Conservation (phyloP, 2,113 vertebrate genomes). For the Sphyrna mokarran region DNA sequence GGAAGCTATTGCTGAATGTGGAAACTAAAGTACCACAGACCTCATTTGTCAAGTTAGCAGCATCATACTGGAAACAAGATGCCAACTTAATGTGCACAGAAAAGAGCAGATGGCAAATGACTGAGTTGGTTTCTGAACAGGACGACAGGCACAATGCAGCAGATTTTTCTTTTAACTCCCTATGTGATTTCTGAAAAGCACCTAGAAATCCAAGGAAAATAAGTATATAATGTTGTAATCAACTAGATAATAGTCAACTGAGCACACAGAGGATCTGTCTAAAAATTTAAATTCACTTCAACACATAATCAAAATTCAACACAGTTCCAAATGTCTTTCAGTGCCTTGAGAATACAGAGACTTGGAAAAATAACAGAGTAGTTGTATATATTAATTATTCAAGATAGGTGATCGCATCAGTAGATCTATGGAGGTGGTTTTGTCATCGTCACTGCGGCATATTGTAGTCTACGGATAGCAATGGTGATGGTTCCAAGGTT, state of each 20-base stretch:
- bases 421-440: neutral
- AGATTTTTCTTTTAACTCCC: neutral
- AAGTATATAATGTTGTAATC: neutral
- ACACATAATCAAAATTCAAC: neutral
- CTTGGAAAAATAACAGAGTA: neutral
- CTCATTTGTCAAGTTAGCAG: neutral
- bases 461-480: too few species aligned
- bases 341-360: neutral
- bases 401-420: neutral
- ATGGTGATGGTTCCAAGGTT: too few species aligned
- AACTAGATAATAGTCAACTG: neutral
- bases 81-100: neutral
- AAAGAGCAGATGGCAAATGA: conserved; percentile 27
- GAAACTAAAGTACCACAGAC: neutral
- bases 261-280: neutral
- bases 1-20: conserved; percentile 23
- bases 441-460: too few species aligned
- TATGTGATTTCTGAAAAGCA: neutral
- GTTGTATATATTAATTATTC: neutral
- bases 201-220: neutral
- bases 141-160: neutral
- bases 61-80: neutral
- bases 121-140: neutral
- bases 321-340: neutral
- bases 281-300: neutral